phyloP scores from a whole-genome alignment of 2,888 invertebrate species.

The Clepsis dumicolana region DNA sequence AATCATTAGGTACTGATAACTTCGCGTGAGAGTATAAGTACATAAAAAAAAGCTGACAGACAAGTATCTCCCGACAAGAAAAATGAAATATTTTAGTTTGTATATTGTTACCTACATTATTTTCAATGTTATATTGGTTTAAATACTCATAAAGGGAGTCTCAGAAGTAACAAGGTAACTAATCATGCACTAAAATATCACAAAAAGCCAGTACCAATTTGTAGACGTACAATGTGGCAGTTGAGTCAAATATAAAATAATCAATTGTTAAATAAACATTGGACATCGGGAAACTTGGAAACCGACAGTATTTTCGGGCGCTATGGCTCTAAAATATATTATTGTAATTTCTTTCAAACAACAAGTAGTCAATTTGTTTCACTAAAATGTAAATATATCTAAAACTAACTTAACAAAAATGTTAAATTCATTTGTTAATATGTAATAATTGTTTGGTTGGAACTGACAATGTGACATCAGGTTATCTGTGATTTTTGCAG shows the following conservation, averaged over 20 bases:
- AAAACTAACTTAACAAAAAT: no score
- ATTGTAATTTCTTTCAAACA: background rate
- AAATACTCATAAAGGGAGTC: conserved; percentile 28
- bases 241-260: no score
- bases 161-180: background rate
- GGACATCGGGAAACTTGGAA: background rate
- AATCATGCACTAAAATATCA: no score
- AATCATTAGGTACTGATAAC: background rate
- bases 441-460: no score
- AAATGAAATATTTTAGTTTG: background rate
- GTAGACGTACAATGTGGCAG: no score
- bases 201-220: background rate
- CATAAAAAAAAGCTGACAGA: background rate
- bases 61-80: background rate
- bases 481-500: no score
- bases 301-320: background rate
- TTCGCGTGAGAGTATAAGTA: background rate
- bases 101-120: conserved; percentile 41
- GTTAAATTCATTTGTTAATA: no score
- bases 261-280: background rate
- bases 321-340: background rate
- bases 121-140: conserved; percentile 28
- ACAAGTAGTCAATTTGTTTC: no score
- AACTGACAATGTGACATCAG: no score
- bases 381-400: no score